These are phyloP conservation scores for Drosophila miranda DNA, from an alignment of 1,140 invertebrate species.

Conservation along the genomic window DNA sequence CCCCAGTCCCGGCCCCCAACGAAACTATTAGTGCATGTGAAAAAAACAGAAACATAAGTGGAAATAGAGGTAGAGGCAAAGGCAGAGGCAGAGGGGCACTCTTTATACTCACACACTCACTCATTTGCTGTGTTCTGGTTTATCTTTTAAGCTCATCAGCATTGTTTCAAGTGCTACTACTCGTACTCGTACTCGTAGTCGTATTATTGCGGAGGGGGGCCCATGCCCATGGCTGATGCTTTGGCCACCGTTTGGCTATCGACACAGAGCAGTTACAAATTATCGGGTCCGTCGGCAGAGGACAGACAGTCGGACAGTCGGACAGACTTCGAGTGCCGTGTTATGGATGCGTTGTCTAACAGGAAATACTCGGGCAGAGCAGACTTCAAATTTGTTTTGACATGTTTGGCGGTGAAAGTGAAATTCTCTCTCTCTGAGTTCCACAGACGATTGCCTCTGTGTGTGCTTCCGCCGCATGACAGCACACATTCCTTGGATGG, in stretches of 20 bases:
- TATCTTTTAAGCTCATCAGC: constrained; percentile 79
- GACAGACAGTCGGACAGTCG: not conserved
- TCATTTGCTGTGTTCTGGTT: constrained; percentile 55
- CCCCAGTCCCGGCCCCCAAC: not conserved
- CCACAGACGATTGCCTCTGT: not conserved
- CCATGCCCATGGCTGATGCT: not conserved
- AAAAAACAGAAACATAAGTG: constrained; percentile 20
- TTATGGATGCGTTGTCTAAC: constrained; percentile 62
- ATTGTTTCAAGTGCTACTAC: constrained; percentile 64
- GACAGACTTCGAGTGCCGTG: not conserved
- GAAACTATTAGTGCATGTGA: constrained; percentile 56
- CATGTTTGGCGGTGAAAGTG: constrained; percentile 80
- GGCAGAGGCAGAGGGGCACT: not conserved
- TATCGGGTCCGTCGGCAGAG: constrained; percentile 58
- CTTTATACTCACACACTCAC: constrained; percentile 18
- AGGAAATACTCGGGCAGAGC: constrained; percentile 62
- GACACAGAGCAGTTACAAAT: constrained; percentile 54
- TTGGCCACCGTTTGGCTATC: constrained; percentile 41
- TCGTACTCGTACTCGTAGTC: not conserved
- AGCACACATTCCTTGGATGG: constrained; percentile 58
- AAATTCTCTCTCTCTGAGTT: constrained; percentile 44
- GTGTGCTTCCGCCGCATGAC: constrained; percentile 62
- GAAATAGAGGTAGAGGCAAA: constrained; percentile 5
- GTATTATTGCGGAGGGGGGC: not conserved
- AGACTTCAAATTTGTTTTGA: constrained; percentile 75